phyloP scores from a whole-genome alignment of 2,888 invertebrate species.

The Melanostoma mellinum region DNA sequence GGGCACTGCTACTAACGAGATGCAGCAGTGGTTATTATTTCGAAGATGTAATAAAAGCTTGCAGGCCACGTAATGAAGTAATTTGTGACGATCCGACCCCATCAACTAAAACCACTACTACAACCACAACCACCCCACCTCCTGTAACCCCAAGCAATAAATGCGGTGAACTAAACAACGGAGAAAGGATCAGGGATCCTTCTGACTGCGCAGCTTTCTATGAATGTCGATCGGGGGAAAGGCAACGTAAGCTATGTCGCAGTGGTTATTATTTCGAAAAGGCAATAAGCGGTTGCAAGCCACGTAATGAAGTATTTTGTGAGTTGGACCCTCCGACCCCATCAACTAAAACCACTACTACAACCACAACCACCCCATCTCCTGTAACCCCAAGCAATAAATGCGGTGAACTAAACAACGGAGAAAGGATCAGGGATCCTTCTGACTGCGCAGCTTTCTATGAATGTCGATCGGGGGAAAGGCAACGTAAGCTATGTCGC shows the following conservation, averaged over 20 bases:
- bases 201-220: conserved; percentile 1
- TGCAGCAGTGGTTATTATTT: too few relatives aligned
- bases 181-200: conserved; percentile 2
- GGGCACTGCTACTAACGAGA: not conserved
- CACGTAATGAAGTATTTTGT: too few relatives aligned
- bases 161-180: not conserved
- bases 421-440: not conserved
- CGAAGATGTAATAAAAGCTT: too few relatives aligned
- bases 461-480: not conserved
- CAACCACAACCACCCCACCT: not conserved
- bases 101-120: not conserved
- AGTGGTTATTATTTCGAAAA: too few relatives aligned
- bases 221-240: not conserved
- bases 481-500: too few relatives aligned
- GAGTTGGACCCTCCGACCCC: too few relatives aligned
- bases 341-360: not conserved
- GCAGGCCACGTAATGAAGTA: too few relatives aligned
- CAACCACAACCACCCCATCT: not conserved
- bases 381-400: too few relatives aligned
- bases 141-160: not conserved
- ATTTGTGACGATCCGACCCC: not conserved
- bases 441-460: conserved; percentile 16
- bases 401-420: too few relatives aligned
- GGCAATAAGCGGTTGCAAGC: too few relatives aligned
- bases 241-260: too few relatives aligned